A percentile compares a stretch with the other conserved stretches of the same genome.
These are phyloP conservation scores for Thysanoteuthis rhombus DNA, from an alignment of 2,888 invertebrate species.

Conservation along the genomic window DNA sequence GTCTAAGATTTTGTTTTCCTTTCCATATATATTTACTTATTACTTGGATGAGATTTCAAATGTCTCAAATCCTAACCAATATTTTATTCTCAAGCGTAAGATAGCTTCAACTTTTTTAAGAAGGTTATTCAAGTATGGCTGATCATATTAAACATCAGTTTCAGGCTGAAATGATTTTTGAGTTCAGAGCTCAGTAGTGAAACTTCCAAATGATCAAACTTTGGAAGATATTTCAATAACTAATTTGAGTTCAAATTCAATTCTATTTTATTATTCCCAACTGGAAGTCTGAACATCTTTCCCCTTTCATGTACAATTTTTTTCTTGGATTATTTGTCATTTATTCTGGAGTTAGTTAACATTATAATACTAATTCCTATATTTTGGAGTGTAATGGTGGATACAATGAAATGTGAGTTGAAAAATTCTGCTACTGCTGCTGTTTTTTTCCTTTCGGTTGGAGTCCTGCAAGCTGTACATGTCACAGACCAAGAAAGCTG, in stretches of 20 bases:
- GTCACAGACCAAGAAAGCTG: slow-evolving; percentile 12
- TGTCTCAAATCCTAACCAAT: neutral
- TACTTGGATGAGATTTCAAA: neutral
- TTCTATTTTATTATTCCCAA: neutral
- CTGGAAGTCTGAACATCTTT: neutral
- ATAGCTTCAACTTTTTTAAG: too few species aligned
- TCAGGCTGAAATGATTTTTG: neutral
- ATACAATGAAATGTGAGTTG: neutral
- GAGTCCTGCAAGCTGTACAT: neutral
- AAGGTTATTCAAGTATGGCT: too few species aligned
- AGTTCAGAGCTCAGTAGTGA: neutral
- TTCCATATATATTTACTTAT: neutral
- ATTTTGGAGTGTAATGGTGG: neutral
- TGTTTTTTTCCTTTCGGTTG: neutral
- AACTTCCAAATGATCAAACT: neutral
- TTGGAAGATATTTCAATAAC: too few species aligned
- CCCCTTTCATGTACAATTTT: neutral
- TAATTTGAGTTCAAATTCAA: too few species aligned
- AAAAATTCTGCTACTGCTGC: neutral
- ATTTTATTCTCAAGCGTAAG: too few species aligned
- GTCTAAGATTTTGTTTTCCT: neutral
- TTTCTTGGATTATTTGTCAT: neutral
- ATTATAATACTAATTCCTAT: neutral
- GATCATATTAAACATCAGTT: neutral
- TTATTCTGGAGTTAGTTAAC: neutral